Evolutionary conservation across 2,888 invertebrate species (phyloP).

Genomic region (Scaptomyza parva): DNA sequence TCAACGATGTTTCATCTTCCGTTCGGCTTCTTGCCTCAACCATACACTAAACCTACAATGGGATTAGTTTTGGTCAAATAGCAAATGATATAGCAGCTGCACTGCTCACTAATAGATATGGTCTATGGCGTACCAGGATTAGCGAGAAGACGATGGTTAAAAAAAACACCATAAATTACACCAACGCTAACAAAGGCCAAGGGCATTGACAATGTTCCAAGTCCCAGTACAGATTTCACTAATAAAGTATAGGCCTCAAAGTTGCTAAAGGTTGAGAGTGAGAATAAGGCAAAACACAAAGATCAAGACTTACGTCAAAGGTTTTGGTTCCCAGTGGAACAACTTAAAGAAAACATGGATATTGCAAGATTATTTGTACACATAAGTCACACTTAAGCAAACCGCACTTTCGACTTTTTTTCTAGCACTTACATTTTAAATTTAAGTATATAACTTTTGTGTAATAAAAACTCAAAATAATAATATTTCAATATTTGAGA

Average conservation of each 20-base stretch:
- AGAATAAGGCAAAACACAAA: neutral
- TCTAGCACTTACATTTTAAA: neutral
- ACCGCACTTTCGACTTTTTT: neutral
- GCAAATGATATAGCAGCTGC: neutral
- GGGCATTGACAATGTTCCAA: constrained; percentile 34
- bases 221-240: constrained; percentile 30
- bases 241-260: constrained; percentile 17
- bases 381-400: neutral
- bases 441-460: neutral
- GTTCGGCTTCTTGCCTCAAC: constrained; percentile 16
- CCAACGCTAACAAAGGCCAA: constrained; percentile 28
- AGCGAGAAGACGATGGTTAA: constrained; percentile 7
- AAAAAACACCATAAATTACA: neutral
- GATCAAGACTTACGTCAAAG: neutral
- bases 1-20: constrained; percentile 10
- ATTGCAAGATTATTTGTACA: neutral
- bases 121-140: constrained; percentile 25
- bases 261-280: neutral
- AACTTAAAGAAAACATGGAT: neutral
- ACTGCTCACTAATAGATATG: constrained; percentile 18
- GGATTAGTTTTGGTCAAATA: too few species aligned
- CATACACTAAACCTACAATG: constrained; percentile 30
- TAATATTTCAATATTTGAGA: neutral
- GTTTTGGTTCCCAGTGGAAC: neutral
- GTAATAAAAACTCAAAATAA: neutral